Evolutionary conservation across 2,888 invertebrate species (phyloP), one percentile per base, ranked within the genome.

Genomic region (Phanerotoma sp.): DNA sequence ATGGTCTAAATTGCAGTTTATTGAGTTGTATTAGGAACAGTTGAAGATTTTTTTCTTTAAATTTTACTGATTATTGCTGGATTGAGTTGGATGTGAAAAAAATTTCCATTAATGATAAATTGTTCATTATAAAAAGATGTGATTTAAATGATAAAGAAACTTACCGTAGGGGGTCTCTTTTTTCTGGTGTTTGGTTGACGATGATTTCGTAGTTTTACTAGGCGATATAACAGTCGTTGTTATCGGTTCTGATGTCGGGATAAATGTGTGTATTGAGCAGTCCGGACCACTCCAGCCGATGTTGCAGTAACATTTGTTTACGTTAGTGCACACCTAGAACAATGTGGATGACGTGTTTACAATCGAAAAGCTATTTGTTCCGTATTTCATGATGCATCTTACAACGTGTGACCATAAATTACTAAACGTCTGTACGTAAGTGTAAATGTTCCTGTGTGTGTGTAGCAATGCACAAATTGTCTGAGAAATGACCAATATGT

Each of bases 101-200:
- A 18, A 18, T 30, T 15, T 5, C 15, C 6, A 35, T 35, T 15
- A 13, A 35, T 35, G 13, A 35, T 35, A 11, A 6, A 13, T 5
- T 3, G 7, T 11, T n/a, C 7, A 5, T 15, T 30, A 30, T 30
- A 30, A 11, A 30, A 11, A 35, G 3, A 35, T 35, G 16, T 15
- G 13, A 15, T 15, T 13, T 2, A 30, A 30, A 5, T 35, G 20
- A 2, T 18, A 18, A 18, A 18, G 16, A 58, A 76, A 83, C 91
- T 86, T 89, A 92, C 92, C 92, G 88, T 93, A 93, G 83, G 91
- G 90, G 82, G 91, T 92, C 84, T 91, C 91, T 84, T 91, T 92
- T 80, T 89, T 91, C 77, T 87, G 87, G 89, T 90, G 88, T 77
- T 84, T 83, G 69, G 82, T 81, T 65, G 79, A 49, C 18, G 61